Percentiles rank a stretch among this genome's conserved stretches.
phyloP scores from a whole-genome alignment of 2,797 vertebrate genomes.

The Centropyge bicolor region DNA sequence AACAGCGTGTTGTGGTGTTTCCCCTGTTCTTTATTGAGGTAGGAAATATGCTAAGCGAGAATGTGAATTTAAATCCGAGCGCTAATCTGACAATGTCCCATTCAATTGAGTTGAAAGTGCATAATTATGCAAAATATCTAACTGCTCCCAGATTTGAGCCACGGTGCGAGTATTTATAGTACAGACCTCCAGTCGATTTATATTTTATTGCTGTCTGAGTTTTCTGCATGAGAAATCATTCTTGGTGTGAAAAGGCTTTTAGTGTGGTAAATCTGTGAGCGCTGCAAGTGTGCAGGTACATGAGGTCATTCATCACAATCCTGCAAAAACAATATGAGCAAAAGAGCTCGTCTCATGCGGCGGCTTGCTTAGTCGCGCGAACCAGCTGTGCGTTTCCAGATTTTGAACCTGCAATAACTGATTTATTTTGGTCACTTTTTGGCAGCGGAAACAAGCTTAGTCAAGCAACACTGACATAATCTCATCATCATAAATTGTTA shows the following conservation, averaged over 20 bases:
- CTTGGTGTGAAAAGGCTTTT: constrained; percentile 54
- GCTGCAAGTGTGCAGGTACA: constrained; percentile 15
- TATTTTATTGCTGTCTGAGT: constrained; percentile 53
- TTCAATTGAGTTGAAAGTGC: constrained; percentile 43
- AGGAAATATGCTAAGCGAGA: constrained; percentile 9
- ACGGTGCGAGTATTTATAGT: constrained; percentile 43
- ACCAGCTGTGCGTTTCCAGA: neutral
- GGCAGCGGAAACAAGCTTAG: too few species aligned
- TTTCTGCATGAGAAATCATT: constrained; percentile 55
- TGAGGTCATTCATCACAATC: constrained; percentile 3
- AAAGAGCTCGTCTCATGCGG: neutral
- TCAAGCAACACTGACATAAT: neutral
- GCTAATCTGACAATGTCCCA: constrained; percentile 50
- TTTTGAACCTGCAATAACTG: neutral
- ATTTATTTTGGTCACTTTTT: too few species aligned
- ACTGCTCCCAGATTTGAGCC: constrained; percentile 41
- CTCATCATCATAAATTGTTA: too few species aligned
- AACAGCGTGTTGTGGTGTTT: constrained; percentile 47
- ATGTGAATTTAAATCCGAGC: constrained; percentile 33
- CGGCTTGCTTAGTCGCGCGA: neutral
- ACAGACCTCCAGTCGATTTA: constrained; percentile 44
- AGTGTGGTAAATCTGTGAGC: constrained; percentile 20
- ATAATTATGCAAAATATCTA: constrained; percentile 39
- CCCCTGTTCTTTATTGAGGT: constrained; percentile 17
- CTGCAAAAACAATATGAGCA: constrained; percentile 10